Percentiles rank a stretch among this genome's conserved stretches.
These are phyloP conservation scores for Amblyopsis rosae DNA, from an alignment of 2,113 vertebrate genomes.

Conservation along the genomic window DNA sequence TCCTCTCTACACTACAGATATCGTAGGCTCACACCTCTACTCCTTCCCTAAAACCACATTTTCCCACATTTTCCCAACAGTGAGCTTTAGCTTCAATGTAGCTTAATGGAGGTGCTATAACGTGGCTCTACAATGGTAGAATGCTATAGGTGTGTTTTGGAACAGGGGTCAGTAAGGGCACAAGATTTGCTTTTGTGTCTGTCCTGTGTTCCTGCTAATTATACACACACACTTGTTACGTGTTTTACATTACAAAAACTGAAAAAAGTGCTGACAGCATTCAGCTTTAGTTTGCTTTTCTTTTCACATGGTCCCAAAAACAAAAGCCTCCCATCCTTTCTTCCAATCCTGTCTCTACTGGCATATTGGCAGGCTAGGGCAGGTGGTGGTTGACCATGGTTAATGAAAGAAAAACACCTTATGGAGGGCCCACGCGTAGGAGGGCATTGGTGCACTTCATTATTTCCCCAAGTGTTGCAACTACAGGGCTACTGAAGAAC, in stretches of 20 bases:
- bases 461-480: constrained; percentile 43
- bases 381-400: constrained; percentile 50
- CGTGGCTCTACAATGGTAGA: too few species aligned
- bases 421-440: background rate
- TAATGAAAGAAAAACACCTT: constrained; percentile 73
- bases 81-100: too few species aligned
- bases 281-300: background rate
- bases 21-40: too few species aligned
- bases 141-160: too few species aligned
- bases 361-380: background rate
- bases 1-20: too few species aligned
- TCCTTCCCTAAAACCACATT: too few species aligned
- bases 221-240: constrained; percentile 10
- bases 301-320: constrained; percentile 17
- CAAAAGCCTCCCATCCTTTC: constrained; percentile 23
- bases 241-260: background rate
- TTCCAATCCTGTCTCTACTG: constrained; percentile 6
- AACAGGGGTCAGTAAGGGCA: too few species aligned
- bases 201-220: background rate
- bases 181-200: background rate
- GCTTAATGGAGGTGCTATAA: too few species aligned
- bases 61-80: too few species aligned
- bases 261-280: constrained; percentile 35
- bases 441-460: constrained; percentile 42
- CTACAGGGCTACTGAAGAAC: background rate